phyloP scores from a whole-genome alignment of 2,888 invertebrate genomes.

The Drosophila trichaetosa region DNA sequence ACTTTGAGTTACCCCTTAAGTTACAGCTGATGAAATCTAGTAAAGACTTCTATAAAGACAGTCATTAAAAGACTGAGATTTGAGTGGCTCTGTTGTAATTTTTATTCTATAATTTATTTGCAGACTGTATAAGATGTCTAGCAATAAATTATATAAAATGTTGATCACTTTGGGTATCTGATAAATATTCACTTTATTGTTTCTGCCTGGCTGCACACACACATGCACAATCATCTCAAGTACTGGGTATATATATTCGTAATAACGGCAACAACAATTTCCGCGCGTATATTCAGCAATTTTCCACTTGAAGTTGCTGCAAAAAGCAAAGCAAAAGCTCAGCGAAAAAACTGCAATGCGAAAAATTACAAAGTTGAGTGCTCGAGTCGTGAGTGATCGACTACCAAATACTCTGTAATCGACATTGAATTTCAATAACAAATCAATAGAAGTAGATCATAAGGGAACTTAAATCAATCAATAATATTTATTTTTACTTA shows the following conservation, averaged over 20 bases:
- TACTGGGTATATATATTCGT: constrained; percentile 26
- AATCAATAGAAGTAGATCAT: no score
- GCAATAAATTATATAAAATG: constrained; percentile 19
- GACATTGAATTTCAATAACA: no score
- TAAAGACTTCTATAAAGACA: neutral
- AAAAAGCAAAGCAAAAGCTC: constrained; percentile 51
- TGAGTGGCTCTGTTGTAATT: neutral
- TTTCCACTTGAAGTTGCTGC: constrained; percentile 73
- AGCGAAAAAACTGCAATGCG: constrained; percentile 38
- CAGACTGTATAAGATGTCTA: no score
- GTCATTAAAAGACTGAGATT: neutral
- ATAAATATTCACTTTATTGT: constrained; percentile 22
- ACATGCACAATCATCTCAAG: constrained; percentile 9
- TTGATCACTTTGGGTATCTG: constrained; percentile 10
- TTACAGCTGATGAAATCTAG: neutral
- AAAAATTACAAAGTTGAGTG: constrained; percentile 11
- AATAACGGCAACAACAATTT: constrained; percentile 32
- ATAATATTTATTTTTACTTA: neutral
- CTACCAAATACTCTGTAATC: neutral
- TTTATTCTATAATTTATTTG: neutral
- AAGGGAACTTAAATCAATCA: neutral
- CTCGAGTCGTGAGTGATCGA: neutral
- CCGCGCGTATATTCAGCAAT: constrained; percentile 68
- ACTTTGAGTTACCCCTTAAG: constrained; percentile 12
- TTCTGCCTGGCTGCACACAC: constrained; percentile 23